Conservation (phyloP, 2,113 vertebrate genomes). For the Galeopterus variegatus region DNA sequence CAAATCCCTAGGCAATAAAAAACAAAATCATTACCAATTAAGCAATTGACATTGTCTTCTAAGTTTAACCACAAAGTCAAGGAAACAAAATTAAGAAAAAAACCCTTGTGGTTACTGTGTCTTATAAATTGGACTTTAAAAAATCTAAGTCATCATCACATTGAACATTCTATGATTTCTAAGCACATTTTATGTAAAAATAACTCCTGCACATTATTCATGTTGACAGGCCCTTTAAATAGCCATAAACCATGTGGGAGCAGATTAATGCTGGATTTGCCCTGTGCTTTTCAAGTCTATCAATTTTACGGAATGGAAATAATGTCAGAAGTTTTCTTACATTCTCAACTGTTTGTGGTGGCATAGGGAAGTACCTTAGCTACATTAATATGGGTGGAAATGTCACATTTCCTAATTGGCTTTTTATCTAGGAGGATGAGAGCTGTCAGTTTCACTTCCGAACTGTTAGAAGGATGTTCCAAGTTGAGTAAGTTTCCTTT, state of each 20-base stretch:
- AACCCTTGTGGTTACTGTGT: neutral
- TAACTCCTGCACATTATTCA: slow-evolving; percentile 78
- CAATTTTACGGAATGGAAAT: slow-evolving; percentile 56
- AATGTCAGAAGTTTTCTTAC: slow-evolving; percentile 31
- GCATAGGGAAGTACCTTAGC: neutral
- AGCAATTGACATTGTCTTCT: neutral
- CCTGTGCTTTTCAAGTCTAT: slow-evolving; percentile 73
- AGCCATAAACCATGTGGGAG: slow-evolving; percentile 54
- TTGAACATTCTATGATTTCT: slow-evolving; percentile 56
- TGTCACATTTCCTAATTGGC: slow-evolving; percentile 57
- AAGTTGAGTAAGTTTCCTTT: slow-evolving; percentile 34
- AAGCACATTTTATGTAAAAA: slow-evolving; percentile 76
- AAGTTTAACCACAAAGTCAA: neutral
- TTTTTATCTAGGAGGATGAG: slow-evolving; percentile 52
- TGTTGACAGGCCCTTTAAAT: slow-evolving; percentile 77
- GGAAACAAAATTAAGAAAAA: slow-evolving; percentile 42
- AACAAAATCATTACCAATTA: neutral
- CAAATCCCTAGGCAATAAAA: neutral
- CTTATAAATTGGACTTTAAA: slow-evolving; percentile 29
- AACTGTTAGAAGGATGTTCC: neutral
- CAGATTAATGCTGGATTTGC: slow-evolving; percentile 65
- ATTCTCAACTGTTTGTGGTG: neutral
- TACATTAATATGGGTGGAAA: slow-evolving; percentile 31
- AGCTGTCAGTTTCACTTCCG: slow-evolving; percentile 58
- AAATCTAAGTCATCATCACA: neutral